Evolutionary conservation across 2,888 invertebrate genomes (phyloP), one percentile per base, ranked within the genome.

Genomic region (Megastigmus dorsalis): DNA sequence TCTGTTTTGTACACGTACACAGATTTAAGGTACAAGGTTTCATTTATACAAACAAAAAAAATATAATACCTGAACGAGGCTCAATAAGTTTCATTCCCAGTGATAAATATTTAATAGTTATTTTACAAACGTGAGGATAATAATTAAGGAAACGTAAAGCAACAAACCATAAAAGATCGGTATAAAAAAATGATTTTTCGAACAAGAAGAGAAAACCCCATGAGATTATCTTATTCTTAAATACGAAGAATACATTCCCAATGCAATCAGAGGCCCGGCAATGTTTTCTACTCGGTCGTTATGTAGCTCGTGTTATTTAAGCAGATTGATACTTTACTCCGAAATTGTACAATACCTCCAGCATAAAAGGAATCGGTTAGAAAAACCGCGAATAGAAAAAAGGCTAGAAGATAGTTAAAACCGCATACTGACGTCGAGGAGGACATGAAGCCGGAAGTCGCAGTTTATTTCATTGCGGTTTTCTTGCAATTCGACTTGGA

Each of bases 351-450:
- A 50, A 36, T 71, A 65, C 57, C 48, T 5, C n/a, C n/a, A 18
- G 30, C 41, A 13, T 18, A 50, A 57, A 60, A 59, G 41, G 33
- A 67, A 67, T 55, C 50, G 62, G 18, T 7, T 30, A 26, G 50
- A 69, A 63, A 63, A 63, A 69, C 69, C 74, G 57, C 57, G 57
- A 65, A 55, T 52, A 20, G 13, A 60, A 65, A 38, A 67, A 60
- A 48, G 23, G 9, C 9, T 54, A 28, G 10, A 57, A 65, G 41
- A 71, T 59, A 59, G 66, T 59, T 33, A 20, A 72, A 72, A 66
- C 66, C 72, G 72, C 72, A 52, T 26, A 9, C 18, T n/a, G 23
- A 43, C 41, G 55, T 28, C 20, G 23, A 41, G 23, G 63, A 65
- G 38, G 71, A 63, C 55, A 48, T 52, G 18, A 66, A 52, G 36